Percentiles rank a stretch among this genome's conserved stretches.
These are phyloP conservation scores for Pyralis farinalis DNA, from an alignment of 2,888 invertebrate genomes.

Conservation along the genomic window DNA sequence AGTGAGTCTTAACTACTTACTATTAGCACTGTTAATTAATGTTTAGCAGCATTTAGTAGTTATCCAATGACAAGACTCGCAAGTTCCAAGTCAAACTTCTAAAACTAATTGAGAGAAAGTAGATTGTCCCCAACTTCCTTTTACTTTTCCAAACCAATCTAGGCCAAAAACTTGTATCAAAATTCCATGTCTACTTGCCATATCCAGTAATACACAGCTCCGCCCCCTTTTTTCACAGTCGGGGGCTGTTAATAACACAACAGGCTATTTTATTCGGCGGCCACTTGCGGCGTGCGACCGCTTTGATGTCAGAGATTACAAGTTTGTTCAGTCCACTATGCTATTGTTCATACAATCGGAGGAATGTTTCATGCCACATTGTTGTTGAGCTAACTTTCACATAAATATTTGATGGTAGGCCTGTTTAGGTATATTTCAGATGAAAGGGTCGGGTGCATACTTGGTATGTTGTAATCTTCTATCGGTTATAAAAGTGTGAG, in stretches of 20 bases:
- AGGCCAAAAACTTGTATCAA: too few species aligned
- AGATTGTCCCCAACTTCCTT: too few species aligned
- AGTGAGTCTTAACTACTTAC: too few species aligned
- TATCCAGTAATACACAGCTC: constrained; percentile 32
- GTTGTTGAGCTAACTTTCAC: neutral
- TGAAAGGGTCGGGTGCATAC: neutral
- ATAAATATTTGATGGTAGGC: constrained; percentile 18
- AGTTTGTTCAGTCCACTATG: constrained; percentile 45
- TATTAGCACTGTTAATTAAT: too few species aligned
- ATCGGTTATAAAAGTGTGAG: too few species aligned
- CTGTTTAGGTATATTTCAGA: too few species aligned
- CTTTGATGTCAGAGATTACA: constrained; percentile 74
- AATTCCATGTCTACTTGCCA: constrained; percentile 19
- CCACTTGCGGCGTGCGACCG: constrained; percentile 69
- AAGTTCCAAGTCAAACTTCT: too few species aligned
- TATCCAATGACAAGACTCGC: too few species aligned
- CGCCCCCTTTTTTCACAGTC: constrained; percentile 52
- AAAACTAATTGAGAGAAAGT: too few species aligned
- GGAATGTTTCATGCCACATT: constrained; percentile 20
- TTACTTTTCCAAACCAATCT: too few species aligned
- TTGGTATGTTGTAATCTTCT: too few species aligned
- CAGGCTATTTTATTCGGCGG: constrained; percentile 72
- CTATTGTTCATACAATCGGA: constrained; percentile 28
- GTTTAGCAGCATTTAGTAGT: too few species aligned
- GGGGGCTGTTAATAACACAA: constrained; percentile 76